phyloP scores from a whole-genome alignment of 1,140 invertebrate species.

The Lordiphosa mommai region DNA sequence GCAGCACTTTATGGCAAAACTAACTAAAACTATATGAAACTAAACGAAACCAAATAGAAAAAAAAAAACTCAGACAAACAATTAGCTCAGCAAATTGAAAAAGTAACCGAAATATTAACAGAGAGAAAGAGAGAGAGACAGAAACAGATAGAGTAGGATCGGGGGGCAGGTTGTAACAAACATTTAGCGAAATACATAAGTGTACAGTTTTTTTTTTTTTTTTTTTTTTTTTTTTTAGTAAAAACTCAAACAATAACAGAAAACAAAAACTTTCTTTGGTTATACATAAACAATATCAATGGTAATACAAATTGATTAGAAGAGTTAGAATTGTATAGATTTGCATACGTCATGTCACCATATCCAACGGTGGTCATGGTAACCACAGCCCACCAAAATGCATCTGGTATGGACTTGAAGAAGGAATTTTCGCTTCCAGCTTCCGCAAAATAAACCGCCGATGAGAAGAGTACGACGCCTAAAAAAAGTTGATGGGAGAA shows the following conservation, averaged over 20 bases:
- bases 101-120: no score
- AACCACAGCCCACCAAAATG: slow-evolving; percentile 99
- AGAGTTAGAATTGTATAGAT: slow-evolving; percentile 75
- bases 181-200: slow-evolving; percentile 11
- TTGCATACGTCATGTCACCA: slow-evolving; percentile 99
- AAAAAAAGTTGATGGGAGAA: slow-evolving; percentile 87
- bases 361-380: slow-evolving; percentile 99
- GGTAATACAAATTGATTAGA: slow-evolving; percentile 43
- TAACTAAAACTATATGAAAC: slow-evolving; percentile 12
- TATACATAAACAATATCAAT: slow-evolving; percentile 15
- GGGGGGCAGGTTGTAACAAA: slow-evolving; percentile 19
- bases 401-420: slow-evolving; percentile 99
- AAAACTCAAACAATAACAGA: no score
- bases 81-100: slow-evolving; percentile 51
- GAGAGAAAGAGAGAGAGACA: no score
- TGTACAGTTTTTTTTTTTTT: background rate
- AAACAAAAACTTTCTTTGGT: slow-evolving; percentile 6
- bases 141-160: slow-evolving; percentile 26
- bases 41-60: slow-evolving; percentile 23
- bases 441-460: slow-evolving; percentile 99
- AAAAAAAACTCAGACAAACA: slow-evolving; percentile 33
- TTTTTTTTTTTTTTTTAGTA: slow-evolving; percentile 1
- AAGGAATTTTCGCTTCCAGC: slow-evolving; percentile 97
- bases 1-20: background rate
- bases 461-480: slow-evolving; percentile 99